Conservation (phyloP, 1,140 invertebrate genomes). For the Latrodectus geometricus region DNA sequence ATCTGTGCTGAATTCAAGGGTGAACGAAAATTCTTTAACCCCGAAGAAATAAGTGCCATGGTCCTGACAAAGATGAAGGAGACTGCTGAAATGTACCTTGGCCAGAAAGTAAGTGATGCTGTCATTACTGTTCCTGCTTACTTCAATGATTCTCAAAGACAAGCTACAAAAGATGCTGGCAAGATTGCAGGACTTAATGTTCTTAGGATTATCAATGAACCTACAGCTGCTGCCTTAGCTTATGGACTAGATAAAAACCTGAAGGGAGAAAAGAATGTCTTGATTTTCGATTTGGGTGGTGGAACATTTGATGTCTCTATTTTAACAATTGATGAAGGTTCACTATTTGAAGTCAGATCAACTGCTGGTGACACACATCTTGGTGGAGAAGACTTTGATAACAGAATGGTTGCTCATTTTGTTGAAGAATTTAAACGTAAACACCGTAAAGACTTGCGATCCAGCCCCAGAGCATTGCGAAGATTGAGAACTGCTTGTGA, state of each 20-base stretch:
- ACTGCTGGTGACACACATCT: conserved; percentile 81
- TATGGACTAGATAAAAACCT: conserved; percentile 66
- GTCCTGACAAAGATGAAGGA: conserved; percentile 84
- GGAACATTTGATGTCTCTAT: conserved; percentile 85
- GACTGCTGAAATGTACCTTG: conserved; percentile 76
- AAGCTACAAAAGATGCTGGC: conserved; percentile 91
- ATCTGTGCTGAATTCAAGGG: conserved; percentile 79
- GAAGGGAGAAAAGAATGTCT: conserved; percentile 69
- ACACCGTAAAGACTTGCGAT: conserved; percentile 66
- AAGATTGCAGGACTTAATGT: conserved; percentile 88
- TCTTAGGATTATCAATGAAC: conserved; percentile 73
- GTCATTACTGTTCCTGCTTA: conserved; percentile 81
- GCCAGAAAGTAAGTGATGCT: conserved; percentile 69
- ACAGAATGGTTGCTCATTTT: conserved; percentile 94
- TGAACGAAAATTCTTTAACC: conserved; percentile 81
- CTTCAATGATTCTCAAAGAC: conserved; percentile 90
- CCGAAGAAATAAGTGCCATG: conserved; percentile 90
- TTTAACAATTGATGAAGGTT: conserved; percentile 85
- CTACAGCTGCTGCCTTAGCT: conserved; percentile 68
- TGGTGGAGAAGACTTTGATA: conserved; percentile 97
- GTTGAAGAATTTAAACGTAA: conserved; percentile 67
- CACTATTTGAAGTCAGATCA: conserved; percentile 78
- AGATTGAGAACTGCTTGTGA: conserved; percentile 70
- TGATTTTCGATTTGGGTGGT: conserved; percentile 74
- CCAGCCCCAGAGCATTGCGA: conserved; percentile 66